phyloP scores from a whole-genome alignment of 2,797 vertebrate genomes.

The Carcharodon carcharias region DNA sequence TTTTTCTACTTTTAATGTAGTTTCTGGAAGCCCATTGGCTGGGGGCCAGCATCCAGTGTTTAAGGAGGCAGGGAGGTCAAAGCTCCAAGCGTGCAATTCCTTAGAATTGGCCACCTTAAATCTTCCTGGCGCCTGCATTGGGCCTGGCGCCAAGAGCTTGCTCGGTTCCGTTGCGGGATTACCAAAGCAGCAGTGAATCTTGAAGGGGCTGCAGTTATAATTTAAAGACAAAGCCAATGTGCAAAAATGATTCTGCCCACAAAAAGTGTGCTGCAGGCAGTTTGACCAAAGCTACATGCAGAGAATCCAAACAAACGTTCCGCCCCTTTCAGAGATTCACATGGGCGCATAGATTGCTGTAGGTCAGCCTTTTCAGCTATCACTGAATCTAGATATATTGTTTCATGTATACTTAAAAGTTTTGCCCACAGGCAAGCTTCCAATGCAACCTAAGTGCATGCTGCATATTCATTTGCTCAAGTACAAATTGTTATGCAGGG shows the following conservation, averaged over 20 bases:
- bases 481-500: neutral
- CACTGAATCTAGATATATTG: neutral
- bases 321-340: neutral
- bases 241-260: neutral
- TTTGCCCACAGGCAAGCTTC: neutral
- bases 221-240: neutral
- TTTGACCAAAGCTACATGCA: neutral
- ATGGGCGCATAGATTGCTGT: neutral
- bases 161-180: neutral
- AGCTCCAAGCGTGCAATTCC: neutral
- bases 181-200: neutral
- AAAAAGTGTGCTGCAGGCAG: neutral
- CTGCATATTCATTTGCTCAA: neutral
- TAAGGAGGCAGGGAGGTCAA: neutral
- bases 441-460: neutral
- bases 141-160: neutral
- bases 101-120: neutral
- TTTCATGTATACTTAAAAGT: neutral
- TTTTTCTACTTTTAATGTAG: neutral
- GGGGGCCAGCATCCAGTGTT: neutral
- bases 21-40: neutral
- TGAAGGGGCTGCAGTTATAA: neutral
- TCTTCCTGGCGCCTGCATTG: neutral
- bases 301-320: neutral
- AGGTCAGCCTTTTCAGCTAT: neutral